Base-by-base conservation (phyloP, 2,888 invertebrate genomes). In the Pollenia amentaria region DNA sequence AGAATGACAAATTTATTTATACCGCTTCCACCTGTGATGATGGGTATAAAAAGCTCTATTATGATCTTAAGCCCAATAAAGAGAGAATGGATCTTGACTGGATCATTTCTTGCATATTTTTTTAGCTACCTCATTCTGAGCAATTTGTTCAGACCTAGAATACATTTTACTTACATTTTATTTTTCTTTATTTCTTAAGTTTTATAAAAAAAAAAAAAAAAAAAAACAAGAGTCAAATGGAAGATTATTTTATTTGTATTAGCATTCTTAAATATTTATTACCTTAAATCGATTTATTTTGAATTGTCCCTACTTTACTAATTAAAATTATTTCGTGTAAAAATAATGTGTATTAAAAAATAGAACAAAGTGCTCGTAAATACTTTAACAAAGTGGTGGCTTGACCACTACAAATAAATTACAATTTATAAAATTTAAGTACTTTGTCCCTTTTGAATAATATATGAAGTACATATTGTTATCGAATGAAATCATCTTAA, bases 401-500 rank as follows among this genome's bases (percentile, higher is more conserved):
- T 67, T 67, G 81, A 81, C 82, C 75, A 82, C 42, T 53, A 79
- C 79, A 64, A 75, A 75, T 82, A 62, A 80, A 77, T 67, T 76
- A 84, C 80, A 67, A 84, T 80, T 82, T 77, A 77, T 72, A 67
- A 84, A 80, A 80, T 81, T 80, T 44, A 84, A 84, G 87, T 73
- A 84, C 77, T 87, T 84, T 84, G 62, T 84, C 79, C 79, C 76
- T 73, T 55, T 81, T 81, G 84, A 77, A 84, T 87, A 84, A 81
- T 84, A 77, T 51, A 87, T 84, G 18, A 73, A 70, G 72, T 69
- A 62, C 53, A 69, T 29, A 64, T 70, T 62, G 72, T 84, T 84
- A 87, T 87, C 84, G 46, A 80, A 84, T 84, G 76, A 77, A 84
- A 80, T 84, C 84, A 87, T 80, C 80, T 80, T 55, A 72, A 84